These are phyloP conservation scores for Xanthorhoe designata DNA, from an alignment of 2,888 invertebrate genomes.

Conservation along the genomic window DNA sequence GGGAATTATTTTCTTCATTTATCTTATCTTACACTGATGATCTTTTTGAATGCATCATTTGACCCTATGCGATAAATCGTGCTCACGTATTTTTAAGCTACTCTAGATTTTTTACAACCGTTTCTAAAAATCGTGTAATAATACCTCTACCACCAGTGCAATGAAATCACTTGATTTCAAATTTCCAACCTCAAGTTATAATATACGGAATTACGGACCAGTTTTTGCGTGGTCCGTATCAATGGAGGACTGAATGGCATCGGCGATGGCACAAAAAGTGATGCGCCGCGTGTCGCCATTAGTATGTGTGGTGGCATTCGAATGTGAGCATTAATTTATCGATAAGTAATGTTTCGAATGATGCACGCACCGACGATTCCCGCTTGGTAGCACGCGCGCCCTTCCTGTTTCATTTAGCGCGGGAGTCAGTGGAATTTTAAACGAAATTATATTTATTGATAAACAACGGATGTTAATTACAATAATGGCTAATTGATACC, in stretches of 20 bases:
- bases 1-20: too few species aligned
- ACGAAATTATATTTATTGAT: too few species aligned
- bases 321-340: constrained; percentile 83
- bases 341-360: constrained; percentile 76
- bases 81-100: too few species aligned
- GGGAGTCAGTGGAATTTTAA: constrained; percentile 11
- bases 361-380: constrained; percentile 60
- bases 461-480: too few species aligned
- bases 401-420: constrained; percentile 59
- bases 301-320: constrained; percentile 77
- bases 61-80: too few species aligned
- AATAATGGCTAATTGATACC: too few species aligned
- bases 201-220: constrained; percentile 51
- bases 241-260: constrained; percentile 80
- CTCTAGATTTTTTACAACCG: too few species aligned
- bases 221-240: constrained; percentile 74
- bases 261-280: constrained; percentile 64
- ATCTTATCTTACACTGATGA: too few species aligned
- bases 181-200: constrained; percentile 17
- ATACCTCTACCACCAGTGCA: too few species aligned
- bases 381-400: constrained; percentile 69
- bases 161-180: too few species aligned
- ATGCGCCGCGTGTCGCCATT: constrained; percentile 80
- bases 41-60: too few species aligned
- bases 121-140: too few species aligned